Conservation (phyloP, 2,113 vertebrate species). For the Halcyon senegalensis region DNA sequence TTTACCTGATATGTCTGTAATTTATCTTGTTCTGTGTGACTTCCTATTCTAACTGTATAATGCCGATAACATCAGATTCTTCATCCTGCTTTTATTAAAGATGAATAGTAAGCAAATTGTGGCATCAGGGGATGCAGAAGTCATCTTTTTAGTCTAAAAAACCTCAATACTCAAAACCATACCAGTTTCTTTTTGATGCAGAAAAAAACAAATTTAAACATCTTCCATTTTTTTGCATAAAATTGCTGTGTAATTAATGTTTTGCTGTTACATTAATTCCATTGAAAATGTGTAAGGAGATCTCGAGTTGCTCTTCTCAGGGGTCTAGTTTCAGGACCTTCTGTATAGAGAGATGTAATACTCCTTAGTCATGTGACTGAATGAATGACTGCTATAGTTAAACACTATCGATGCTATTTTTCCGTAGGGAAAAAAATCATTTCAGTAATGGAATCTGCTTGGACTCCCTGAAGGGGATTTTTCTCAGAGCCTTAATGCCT, state of each 20-base stretch:
- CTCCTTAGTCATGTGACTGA: not conserved
- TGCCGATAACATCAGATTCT: not conserved
- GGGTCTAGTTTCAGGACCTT: not conserved
- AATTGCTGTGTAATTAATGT: not conserved
- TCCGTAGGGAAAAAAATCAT: not conserved
- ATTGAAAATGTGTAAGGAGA: not conserved
- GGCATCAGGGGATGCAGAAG: not conserved
- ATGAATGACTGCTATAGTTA: not conserved
- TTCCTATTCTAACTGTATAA: not conserved
- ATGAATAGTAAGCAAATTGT: not conserved
- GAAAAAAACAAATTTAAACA: not conserved
- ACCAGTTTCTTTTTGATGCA: not conserved
- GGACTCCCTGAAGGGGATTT: not conserved
- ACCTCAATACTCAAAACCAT: not conserved
- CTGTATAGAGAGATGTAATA: not conserved
- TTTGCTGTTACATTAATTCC: not conserved
- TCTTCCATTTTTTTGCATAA: not conserved
- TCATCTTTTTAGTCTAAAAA: not conserved
- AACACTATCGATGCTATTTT: not conserved
- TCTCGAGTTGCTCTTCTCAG: not conserved
- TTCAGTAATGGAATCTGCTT: not conserved
- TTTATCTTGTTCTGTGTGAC: not conserved
- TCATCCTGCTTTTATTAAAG: not conserved
- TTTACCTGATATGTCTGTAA: not conserved
- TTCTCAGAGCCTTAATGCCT: not conserved